Conservation (phyloP, 1,140 invertebrate genomes). For the Lepidurus apus region DNA sequence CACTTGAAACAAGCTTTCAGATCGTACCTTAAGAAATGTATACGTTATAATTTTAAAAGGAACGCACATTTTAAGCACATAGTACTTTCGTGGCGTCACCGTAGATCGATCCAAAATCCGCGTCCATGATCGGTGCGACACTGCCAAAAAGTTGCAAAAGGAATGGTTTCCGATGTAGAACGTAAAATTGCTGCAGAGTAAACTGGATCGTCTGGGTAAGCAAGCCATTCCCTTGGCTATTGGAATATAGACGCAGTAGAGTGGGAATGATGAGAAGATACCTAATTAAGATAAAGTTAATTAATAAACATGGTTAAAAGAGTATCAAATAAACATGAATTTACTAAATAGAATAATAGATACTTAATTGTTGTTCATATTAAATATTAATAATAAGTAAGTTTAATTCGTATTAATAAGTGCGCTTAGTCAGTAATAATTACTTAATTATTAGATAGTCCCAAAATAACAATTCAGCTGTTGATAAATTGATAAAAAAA, state of each 20-base stretch:
- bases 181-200: constrained; percentile 96
- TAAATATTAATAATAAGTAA: background rate
- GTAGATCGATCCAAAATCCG: constrained; percentile 75
- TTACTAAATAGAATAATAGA: constrained; percentile 33
- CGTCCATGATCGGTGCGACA: constrained; percentile 90
- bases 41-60: background rate
- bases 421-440: too few relatives aligned
- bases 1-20: constrained; percentile 84
- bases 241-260: constrained; percentile 90
- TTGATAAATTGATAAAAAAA: background rate
- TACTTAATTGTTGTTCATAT: background rate
- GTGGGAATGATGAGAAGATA: constrained; percentile 97
- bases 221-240: constrained; percentile 89
- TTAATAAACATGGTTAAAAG: background rate
- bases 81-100: constrained; percentile 85
- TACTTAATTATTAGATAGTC: background rate
- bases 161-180: constrained; percentile 97
- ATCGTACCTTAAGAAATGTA: constrained; percentile 63
- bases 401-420: too few relatives aligned
- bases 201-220: constrained; percentile 95
- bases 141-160: constrained; percentile 98
- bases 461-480: background rate
- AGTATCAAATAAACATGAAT: too few relatives aligned
- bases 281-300: constrained; percentile 48
- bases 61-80: background rate